Conservation (phyloP, 2,888 invertebrate species). For the Thecocarcelia acutangulata region DNA sequence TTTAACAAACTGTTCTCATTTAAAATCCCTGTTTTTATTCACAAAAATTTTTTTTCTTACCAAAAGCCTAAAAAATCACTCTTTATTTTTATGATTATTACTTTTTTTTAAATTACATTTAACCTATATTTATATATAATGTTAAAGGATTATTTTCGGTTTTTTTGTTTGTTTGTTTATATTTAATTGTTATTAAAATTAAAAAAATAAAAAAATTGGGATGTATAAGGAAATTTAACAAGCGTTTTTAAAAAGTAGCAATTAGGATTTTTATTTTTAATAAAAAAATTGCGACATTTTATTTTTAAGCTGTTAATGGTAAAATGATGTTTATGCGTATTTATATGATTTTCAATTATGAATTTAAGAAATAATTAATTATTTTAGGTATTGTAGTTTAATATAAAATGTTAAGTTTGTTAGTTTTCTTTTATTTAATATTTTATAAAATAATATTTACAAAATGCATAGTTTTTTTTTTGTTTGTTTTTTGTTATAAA, state of each 20-base stretch:
- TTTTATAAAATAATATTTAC: conserved; percentile 59
- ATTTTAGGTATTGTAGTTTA: conserved; percentile 10
- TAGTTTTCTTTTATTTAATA: not conserved
- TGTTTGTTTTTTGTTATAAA: conserved; percentile 22
- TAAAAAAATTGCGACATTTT: conserved; percentile 8
- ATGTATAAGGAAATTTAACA: conserved; percentile 24
- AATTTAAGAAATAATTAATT: conserved; percentile 6
- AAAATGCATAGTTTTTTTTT: conserved; percentile 23
- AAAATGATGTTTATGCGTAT: conserved; percentile 15
- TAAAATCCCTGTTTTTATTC: too few species aligned
- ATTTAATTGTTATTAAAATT: not conserved
- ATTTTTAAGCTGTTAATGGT: conserved; percentile 21
- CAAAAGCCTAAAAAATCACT: conserved; percentile 5
- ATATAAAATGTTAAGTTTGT: conserved; percentile 11
- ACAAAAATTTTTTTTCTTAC: not conserved
- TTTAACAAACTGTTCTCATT: too few species aligned
- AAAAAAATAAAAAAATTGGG: not conserved
- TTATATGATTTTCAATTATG: not conserved
- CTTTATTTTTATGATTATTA: not conserved
- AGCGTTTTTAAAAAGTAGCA: conserved; percentile 39
- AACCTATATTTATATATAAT: conserved; percentile 32
- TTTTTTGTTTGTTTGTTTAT: not conserved
- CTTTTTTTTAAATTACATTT: conserved; percentile 36
- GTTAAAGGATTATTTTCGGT: conserved; percentile 6
- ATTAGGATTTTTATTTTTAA: not conserved